Conservation (phyloP, 2,888 invertebrate genomes). For the Lasioglossum malachurum region DNA sequence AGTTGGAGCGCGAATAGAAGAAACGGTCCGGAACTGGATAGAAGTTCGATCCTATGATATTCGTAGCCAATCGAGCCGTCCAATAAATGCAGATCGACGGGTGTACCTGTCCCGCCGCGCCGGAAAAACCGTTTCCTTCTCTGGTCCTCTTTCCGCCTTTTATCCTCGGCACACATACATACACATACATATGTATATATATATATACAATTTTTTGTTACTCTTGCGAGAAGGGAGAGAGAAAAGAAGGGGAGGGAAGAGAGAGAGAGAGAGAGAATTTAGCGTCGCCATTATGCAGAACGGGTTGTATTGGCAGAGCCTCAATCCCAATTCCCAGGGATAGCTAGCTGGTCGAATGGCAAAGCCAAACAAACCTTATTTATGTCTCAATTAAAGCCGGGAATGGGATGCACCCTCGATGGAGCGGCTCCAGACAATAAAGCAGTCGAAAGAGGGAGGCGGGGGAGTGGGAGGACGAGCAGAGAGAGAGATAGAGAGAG, state of each 20-base stretch:
- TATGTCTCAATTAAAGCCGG: conserved; percentile 85
- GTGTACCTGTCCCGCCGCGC: conserved; percentile 42
- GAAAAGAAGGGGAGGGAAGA: not conserved
- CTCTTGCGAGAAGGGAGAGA: conserved; percentile 60
- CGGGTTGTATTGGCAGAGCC: conserved; percentile 83
- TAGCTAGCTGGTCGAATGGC: conserved; percentile 81
- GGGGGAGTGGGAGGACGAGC: conserved; percentile 28
- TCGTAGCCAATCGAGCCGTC: conserved; percentile 56
- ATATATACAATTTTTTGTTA: conserved; percentile 41
- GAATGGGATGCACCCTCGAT: conserved; percentile 85
- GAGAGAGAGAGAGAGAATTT: conserved; percentile 72
- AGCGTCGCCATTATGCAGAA: conserved; percentile 83
- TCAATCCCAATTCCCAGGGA: conserved; percentile 84
- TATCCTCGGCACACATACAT: conserved; percentile 25
- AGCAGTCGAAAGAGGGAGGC: conserved; percentile 80
- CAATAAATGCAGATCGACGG: conserved; percentile 62
- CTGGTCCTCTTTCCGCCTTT: conserved; percentile 28
- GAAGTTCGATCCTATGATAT: conserved; percentile 54
- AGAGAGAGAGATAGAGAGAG: conserved; percentile 40
- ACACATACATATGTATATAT: not conserved
- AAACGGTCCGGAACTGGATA: conserved; percentile 28
- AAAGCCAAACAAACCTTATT: conserved; percentile 85
- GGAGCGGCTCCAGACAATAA: conserved; percentile 85
- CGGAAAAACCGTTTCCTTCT: conserved; percentile 50
- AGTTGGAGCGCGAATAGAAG: conserved; percentile 8